Conservation (phyloP, 2,888 invertebrate genomes). For the Epinotia demarniana region DNA sequence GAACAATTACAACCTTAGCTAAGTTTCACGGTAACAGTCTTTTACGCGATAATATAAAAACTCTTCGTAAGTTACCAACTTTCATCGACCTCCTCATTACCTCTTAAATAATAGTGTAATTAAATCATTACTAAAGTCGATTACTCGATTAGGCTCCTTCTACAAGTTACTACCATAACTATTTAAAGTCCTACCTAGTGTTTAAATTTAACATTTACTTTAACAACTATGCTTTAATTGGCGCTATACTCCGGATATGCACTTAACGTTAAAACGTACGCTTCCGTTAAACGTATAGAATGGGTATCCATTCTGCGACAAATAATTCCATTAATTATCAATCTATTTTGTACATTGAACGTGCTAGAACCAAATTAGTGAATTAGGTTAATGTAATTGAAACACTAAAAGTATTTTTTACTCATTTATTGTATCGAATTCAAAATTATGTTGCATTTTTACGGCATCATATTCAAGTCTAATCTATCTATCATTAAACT, state of each 20-base stretch:
- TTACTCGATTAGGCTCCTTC: background rate
- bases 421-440: too few species aligned
- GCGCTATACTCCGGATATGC: background rate
- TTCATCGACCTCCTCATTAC: background rate
- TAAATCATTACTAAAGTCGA: background rate
- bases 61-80: background rate
- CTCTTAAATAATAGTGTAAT: background rate
- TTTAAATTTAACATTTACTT: background rate
- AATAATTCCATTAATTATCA: too few species aligned
- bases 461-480: too few species aligned
- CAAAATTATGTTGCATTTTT: too few species aligned
- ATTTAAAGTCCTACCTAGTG: background rate
- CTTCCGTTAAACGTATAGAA: too few species aligned
- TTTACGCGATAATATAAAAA: background rate
- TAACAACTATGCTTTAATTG: slow-evolving; percentile 14
- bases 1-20: background rate
- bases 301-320: too few species aligned
- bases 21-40: background rate
- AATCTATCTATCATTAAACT: too few species aligned
- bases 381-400: too few species aligned
- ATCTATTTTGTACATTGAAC: too few species aligned
- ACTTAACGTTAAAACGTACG: too few species aligned
- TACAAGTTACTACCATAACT: background rate
- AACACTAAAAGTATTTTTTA: too few species aligned
- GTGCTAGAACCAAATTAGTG: too few species aligned